Evolutionary conservation across 2,797 vertebrate genomes (phyloP), one percentile per base, ranked within the genome.

Genomic region (Propithecus deckenii): DNA sequence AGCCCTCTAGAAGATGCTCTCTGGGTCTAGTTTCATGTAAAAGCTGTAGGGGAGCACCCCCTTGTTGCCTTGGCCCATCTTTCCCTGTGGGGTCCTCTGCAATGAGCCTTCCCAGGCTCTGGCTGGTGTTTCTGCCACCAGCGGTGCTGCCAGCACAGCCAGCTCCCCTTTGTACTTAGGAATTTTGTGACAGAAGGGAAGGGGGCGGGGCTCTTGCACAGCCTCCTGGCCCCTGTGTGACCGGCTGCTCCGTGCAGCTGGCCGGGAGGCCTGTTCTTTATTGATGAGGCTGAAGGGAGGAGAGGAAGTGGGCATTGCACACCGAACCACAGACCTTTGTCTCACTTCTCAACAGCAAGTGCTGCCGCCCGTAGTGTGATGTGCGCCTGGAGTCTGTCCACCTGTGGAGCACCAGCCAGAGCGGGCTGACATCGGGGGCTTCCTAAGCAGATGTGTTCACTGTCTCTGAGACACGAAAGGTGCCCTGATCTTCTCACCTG

Each of bases 21-120:
- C 41, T 55, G 41, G n/a, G 18, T 91, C 89, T 86, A 10, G 61
- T 86, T 92, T 97, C 76, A 59, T 48, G 75, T 20, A 2, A 4
- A 72, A 52, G 28, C 57, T 18, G 0, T 4, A 10, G 22, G 32
- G 30, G 32, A 23, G 18, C 12, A 78, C 28, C 28, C n/a, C 30
- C 52, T 67, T 79, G 69, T 50, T 81, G 55, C 69, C 72, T 46
- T 9, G 59, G 92, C 46, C n/a, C 9, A 11, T 74, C 80, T 91
- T 80, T 75, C n/a, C 59, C 69, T 28, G 25, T 1, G 5, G 22
- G 46, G 28, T 71, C 76, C 69, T 78, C 74, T 74, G 35, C 48
- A 52, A 41, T 71, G 38, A 65, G 50, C 50, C 55, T 89, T 55
- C n/a, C 41, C 41, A 30, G 11, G 9, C 50, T 30, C 13, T 18